Evolutionary conservation across 2,888 invertebrate genomes (phyloP).

Genomic region (Siphlonurus alternatus): DNA sequence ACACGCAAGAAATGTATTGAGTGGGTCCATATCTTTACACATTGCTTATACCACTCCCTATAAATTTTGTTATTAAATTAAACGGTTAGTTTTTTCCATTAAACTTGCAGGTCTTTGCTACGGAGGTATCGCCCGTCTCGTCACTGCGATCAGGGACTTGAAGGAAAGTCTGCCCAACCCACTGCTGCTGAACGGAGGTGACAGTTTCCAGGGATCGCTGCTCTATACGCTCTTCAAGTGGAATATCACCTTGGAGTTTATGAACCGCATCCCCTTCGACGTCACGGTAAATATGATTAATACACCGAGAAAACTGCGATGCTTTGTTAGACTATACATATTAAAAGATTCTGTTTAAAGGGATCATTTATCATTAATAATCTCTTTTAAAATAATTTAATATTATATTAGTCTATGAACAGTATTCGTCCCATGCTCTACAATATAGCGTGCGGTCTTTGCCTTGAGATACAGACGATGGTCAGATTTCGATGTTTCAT

Average conservation of each 20-base stretch:
- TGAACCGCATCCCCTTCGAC: slow-evolving; percentile 58
- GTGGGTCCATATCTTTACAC: too few species aligned
- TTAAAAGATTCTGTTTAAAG: neutral
- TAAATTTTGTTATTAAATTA: too few species aligned
- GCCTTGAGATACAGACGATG: too few species aligned
- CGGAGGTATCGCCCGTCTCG: slow-evolving; percentile 14
- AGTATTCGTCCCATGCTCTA: too few species aligned
- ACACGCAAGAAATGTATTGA: too few species aligned
- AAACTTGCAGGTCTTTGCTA: slow-evolving; percentile 8
- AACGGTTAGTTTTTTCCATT: too few species aligned
- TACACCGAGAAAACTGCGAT: too few species aligned
- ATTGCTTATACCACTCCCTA: too few species aligned
- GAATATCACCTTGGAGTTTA: slow-evolving; percentile 52
- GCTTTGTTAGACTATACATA: neutral
- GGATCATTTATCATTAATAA: neutral
- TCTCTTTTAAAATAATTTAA: neutral
- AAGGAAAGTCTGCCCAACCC: slow-evolving; percentile 25
- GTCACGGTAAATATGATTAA: slow-evolving; percentile 48
- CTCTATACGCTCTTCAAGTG: slow-evolving; percentile 49
- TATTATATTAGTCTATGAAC: neutral
- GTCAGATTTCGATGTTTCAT: too few species aligned
- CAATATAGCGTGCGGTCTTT: too few species aligned
- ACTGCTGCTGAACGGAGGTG: slow-evolving; percentile 63
- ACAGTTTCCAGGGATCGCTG: slow-evolving; percentile 71
- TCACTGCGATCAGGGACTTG: slow-evolving; percentile 6